Evolutionary conservation across 2,113 vertebrate species (phyloP).

Genomic region (Xiphophorus hellerii): DNA sequence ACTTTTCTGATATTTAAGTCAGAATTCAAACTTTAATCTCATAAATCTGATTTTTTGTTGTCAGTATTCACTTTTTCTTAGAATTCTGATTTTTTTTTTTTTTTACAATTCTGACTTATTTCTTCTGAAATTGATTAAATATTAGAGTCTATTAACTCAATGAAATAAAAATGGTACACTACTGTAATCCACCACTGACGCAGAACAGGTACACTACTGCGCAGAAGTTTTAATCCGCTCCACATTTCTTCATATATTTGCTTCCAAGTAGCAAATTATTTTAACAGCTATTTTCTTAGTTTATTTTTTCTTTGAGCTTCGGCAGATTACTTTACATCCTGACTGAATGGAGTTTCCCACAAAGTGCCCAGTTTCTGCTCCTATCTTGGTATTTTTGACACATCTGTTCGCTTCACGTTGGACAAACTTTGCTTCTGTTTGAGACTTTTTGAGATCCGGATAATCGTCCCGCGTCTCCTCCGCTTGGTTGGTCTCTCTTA

Average conservation of each 20-base stretch:
- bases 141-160: too few species aligned
- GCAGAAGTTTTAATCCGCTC: not conserved
- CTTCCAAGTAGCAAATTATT: not conserved
- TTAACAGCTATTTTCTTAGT: not conserved
- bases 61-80: too few species aligned
- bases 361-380: slow-evolving; percentile 1
- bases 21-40: too few species aligned
- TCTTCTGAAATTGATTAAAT: not conserved
- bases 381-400: not conserved
- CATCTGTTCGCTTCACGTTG: not conserved
- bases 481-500: slow-evolving; percentile 63
- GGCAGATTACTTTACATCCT: not conserved
- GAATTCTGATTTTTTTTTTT: too few species aligned
- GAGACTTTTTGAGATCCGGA: slow-evolving; percentile 32
- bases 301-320: not conserved
- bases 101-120: too few species aligned
- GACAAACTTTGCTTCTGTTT: not conserved
- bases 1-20: too few species aligned
- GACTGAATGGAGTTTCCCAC: not conserved
- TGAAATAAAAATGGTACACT: too few species aligned
- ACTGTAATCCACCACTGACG: too few species aligned
- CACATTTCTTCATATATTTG: not conserved
- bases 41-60: too few species aligned
- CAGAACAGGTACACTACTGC: too few species aligned
- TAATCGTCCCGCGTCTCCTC: slow-evolving; percentile 53